These are phyloP conservation scores for Blastobasis adustella DNA, from an alignment of 2,888 invertebrate genomes.

Conservation along the genomic window DNA sequence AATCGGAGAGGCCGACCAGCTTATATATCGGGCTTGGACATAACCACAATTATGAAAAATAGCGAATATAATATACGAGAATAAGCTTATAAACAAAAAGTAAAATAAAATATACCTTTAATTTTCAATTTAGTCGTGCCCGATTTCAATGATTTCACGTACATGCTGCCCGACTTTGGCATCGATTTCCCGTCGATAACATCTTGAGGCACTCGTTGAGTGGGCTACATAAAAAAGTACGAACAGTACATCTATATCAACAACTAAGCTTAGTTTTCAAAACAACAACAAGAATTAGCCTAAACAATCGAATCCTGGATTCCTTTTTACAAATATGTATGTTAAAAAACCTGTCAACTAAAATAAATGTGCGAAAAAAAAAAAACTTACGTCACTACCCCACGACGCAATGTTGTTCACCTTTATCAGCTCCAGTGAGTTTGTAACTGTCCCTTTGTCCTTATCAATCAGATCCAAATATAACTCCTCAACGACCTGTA, in stretches of 20 bases:
- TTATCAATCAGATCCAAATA: conserved; percentile 81
- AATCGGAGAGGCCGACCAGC: no score
- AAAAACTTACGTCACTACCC: conserved; percentile 84
- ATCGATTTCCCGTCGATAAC: conserved; percentile 72
- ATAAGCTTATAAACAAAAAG: neutral
- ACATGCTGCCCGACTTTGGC: conserved; percentile 76
- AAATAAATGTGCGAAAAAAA: no score
- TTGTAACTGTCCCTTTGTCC: conserved; percentile 69
- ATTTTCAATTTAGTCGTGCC: conserved; percentile 53
- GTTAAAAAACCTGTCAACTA: no score
- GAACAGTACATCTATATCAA: conserved; percentile 13
- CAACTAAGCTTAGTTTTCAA: no score
- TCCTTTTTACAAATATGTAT: no score
- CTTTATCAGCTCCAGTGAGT: conserved; percentile 78
- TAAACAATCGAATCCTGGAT: no score
- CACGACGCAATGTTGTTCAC: conserved; percentile 86
- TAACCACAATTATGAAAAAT: no score
- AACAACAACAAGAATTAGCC: no score
- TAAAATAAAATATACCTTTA: conserved; percentile 41
- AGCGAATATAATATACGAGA: no score
- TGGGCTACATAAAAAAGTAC: conserved; percentile 41
- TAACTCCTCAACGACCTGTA: conserved; percentile 82
- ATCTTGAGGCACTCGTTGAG: conserved; percentile 66
- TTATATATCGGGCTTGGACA: no score
- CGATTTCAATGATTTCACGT: conserved; percentile 61